These are phyloP conservation scores for Drosophila malerkotliana DNA, from an alignment of 1,140 invertebrate species.

Conservation along the genomic window DNA sequence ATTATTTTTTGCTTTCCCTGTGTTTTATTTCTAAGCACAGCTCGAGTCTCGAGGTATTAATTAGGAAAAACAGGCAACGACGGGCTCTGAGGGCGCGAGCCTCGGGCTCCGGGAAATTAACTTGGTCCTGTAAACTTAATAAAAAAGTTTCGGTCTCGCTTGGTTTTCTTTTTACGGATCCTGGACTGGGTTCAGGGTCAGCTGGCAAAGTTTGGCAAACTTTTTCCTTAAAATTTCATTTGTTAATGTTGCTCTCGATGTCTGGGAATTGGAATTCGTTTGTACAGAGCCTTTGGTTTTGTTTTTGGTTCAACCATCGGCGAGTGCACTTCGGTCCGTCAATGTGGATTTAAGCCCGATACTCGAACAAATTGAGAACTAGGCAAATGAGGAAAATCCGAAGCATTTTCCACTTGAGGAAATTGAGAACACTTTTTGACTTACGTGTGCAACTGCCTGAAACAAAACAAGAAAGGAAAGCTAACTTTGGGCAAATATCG, in stretches of 20 bases:
- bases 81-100: conserved; percentile 4
- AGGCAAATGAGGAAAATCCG: conserved; percentile 41
- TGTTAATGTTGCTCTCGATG: conserved; percentile 38
- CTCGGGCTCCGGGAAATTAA: conserved; percentile 62
- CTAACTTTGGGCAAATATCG: no score
- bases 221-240: conserved; percentile 51
- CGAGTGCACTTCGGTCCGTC: conserved; percentile 40
- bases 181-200: conserved; percentile 6
- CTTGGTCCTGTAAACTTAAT: conserved; percentile 72
- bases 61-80: conserved; percentile 47
- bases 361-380: conserved; percentile 33
- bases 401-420: conserved; percentile 43
- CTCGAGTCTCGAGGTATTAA: conserved; percentile 63
- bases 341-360: conserved; percentile 26
- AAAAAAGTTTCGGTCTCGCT: conserved; percentile 65
- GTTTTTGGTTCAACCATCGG: conserved; percentile 1
- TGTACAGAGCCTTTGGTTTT: conserved; percentile 7
- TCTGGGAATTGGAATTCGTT: conserved; percentile 43
- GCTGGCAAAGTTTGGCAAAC: conserved; percentile 41
- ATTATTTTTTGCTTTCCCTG: neutral
- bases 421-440: conserved; percentile 29
- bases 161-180: conserved; percentile 6
- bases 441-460: conserved; percentile 7
- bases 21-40: conserved; percentile 11
- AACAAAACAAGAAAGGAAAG: neutral